Base-by-base conservation (phyloP, 1,140 invertebrate genomes). In the Penaeus japonicus region DNA sequence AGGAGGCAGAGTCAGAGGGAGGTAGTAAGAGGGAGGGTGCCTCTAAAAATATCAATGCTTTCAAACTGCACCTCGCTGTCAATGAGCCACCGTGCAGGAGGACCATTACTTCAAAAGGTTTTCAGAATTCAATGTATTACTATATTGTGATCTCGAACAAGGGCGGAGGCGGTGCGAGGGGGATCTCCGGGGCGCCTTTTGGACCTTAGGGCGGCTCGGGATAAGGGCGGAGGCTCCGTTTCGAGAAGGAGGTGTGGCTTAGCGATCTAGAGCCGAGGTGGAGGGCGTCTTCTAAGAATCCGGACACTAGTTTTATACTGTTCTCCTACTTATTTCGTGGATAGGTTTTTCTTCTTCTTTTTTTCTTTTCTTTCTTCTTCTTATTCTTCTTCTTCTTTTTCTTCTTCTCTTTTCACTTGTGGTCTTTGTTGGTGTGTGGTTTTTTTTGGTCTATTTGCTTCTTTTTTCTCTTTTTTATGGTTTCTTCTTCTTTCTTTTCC, bases 41-140 rank as follows among this genome's bases (percentile, higher is more conserved):
- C 75, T 32, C 32, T 30, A n/a, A 84, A 84, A 84, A 30, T 84
- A 84, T 84, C 81, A 84, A 84, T 84, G 81, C 81, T 84, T 70
- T 84, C 81, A 84, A 84, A 84, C 27, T 84, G 81, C 59, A 32
- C 47, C 59, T 22, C 27, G 32, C 62, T 84, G 81, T 24, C 59
- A 70, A 70, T 39, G 81, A 70, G 81, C 59, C 27, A 22, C 59
- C 62, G 81, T 12, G 35, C 57, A 35, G 18, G 53, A 32, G 70
- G 57, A 59, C 81, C 81, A 84, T 70, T 84, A 84, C 81, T 39
- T 84, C 81, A 84, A 84, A 84, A 84, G 81, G 59, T 70, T 84
- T 84, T 84, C 81, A 84, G 81, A 84, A 84, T 84, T 84, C 81
- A 84, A 70, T 84, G 81, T 84, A 84, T 84, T 84, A 84, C 81